Percentiles rank a stretch among this genome's conserved stretches.
These are phyloP conservation scores for Drosophila melanica DNA, from an alignment of 1,140 invertebrate genomes.

Conservation along the genomic window DNA sequence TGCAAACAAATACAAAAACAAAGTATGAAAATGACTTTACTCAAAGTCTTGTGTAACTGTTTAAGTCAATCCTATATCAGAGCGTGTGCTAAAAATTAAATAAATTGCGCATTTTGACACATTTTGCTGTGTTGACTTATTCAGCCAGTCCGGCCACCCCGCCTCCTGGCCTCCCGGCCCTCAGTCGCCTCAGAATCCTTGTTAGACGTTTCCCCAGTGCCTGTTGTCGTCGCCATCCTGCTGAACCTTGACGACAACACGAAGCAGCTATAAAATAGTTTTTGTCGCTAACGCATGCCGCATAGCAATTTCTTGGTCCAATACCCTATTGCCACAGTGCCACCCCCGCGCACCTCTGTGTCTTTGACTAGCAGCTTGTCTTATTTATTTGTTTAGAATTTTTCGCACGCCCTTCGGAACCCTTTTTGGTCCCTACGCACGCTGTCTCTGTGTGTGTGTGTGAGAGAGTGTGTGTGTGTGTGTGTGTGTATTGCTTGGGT, in stretches of 20 bases:
- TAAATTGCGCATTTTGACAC: conserved; percentile 82
- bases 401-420: conserved; percentile 66
- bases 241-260: conserved; percentile 71
- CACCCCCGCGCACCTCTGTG: conserved; percentile 3
- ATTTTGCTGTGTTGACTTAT: conserved; percentile 82
- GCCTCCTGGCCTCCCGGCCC: conserved; percentile 16
- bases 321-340: background rate
- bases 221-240: conserved; percentile 19
- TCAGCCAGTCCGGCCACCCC: conserved; percentile 28
- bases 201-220: conserved; percentile 51
- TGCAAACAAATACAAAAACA: conserved; percentile 32
- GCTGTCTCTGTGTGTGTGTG: background rate
- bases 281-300: conserved; percentile 73
- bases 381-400: conserved; percentile 81
- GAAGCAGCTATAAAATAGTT: conserved; percentile 80
- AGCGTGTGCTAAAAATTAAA: conserved; percentile 72
- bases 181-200: conserved; percentile 43
- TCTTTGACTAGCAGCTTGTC: conserved; percentile 55
- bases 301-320: conserved; percentile 68
- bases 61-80: conserved; percentile 51
- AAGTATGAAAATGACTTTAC: conserved; percentile 80
- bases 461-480: conserved; percentile 4
- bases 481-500: conserved; percentile 35
- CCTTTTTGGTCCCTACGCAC: conserved; percentile 17
- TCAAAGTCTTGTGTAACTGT: conserved; percentile 27